Conservation (phyloP, 1,140 invertebrate genomes). For the Dendroctonus ponderosae region DNA sequence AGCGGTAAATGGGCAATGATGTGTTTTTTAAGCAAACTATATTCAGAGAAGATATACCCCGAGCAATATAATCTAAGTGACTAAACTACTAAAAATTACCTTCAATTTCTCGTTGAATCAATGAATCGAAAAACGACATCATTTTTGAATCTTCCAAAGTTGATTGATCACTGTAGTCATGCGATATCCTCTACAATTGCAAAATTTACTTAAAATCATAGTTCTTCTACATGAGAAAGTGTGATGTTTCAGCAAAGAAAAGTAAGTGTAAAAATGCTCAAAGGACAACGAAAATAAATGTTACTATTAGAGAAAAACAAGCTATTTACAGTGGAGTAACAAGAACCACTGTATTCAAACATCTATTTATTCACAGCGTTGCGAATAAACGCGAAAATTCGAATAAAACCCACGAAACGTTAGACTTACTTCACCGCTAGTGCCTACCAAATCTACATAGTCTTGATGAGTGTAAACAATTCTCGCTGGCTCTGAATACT, state of each 20-base stretch:
- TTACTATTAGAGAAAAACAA: no score
- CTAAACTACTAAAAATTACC: constrained; percentile 46
- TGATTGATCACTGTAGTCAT: constrained; percentile 79
- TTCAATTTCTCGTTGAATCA: constrained; percentile 87
- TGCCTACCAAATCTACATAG: constrained; percentile 78
- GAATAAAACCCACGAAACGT: neutral
- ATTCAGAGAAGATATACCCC: neutral
- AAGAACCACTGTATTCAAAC: no score
- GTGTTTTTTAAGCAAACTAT: no score
- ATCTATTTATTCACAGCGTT: no score
- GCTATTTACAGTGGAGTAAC: no score
- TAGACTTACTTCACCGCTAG: constrained; percentile 63
- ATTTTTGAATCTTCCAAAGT: constrained; percentile 88
- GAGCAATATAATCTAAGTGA: neutral
- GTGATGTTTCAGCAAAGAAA: no score
- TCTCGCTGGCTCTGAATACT: constrained; percentile 64
- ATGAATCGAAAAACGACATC: constrained; percentile 95
- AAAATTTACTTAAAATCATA: no score
- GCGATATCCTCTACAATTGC: constrained; percentile 63
- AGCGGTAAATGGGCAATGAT: no score
- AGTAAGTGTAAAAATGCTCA: no score
- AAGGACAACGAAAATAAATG: no score
- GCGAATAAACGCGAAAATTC: no score
- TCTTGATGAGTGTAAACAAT: constrained; percentile 83
- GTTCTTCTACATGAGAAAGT: no score